A percentile compares a stretch with the other conserved stretches of the same genome.
Evolutionary conservation across 2,113 vertebrate genomes (phyloP).

Genomic region (Prietella phreatophila): DNA sequence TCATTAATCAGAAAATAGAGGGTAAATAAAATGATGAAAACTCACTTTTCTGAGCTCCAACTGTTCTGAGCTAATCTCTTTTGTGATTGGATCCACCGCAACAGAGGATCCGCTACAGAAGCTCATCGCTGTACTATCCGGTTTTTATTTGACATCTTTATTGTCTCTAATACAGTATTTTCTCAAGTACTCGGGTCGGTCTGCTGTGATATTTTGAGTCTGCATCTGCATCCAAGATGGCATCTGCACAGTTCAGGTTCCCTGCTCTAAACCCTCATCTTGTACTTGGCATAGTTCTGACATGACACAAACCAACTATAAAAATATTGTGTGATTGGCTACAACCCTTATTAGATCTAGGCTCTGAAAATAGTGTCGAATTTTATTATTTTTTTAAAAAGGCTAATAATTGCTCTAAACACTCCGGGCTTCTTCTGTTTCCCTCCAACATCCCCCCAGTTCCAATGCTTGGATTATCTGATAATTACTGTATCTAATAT

Average conservation of each 20-base stretch:
- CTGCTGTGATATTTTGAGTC: neutral
- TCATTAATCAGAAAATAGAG: neutral
- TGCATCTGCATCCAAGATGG: neutral
- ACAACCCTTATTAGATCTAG: neutral
- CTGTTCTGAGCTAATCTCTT: neutral
- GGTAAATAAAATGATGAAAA: neutral
- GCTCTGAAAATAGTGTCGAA: neutral
- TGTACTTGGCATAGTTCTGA: neutral
- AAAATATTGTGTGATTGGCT: neutral
- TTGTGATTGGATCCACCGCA: neutral
- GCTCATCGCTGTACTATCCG: neutral
- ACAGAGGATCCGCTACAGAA: neutral
- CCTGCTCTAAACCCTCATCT: neutral
- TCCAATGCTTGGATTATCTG: conserved; percentile 50
- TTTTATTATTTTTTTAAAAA: neutral
- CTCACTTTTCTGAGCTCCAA: neutral
- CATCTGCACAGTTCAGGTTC: neutral
- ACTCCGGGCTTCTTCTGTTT: neutral
- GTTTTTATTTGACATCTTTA: neutral
- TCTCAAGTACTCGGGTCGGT: neutral
- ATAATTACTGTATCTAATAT: conserved; percentile 42
- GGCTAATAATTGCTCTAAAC: neutral
- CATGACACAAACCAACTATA: neutral
- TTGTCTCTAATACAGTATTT: neutral
- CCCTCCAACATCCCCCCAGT: conserved; percentile 26